phyloP scores from a whole-genome alignment of 1,140 invertebrate species.

The Eueides isabella region DNA sequence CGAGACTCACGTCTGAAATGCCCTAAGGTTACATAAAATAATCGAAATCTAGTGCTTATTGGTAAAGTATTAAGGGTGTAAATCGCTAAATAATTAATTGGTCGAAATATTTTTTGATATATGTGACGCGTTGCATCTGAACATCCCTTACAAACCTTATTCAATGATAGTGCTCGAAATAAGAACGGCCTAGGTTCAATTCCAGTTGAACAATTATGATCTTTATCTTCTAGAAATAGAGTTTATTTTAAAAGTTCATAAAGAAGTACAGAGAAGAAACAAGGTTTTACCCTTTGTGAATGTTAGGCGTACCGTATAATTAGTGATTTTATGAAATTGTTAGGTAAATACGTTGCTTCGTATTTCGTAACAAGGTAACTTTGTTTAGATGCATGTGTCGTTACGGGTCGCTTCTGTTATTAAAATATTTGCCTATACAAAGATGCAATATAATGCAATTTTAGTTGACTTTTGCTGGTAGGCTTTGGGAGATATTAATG shows the following conservation, averaged over 20 bases:
- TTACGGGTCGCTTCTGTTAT: conserved; percentile 33
- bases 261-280: conserved; percentile 43
- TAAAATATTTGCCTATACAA: conserved; percentile 36
- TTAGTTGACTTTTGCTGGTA: not conserved
- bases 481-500: not conserved
- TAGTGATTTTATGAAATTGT: conserved; percentile 78
- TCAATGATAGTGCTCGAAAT: conserved; percentile 52
- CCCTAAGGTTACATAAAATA: not conserved
- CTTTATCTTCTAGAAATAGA: not conserved
- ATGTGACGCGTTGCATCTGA: conserved; percentile 67
- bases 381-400: conserved; percentile 41
- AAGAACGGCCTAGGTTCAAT: conserved; percentile 43
- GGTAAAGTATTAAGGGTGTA: not conserved
- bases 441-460: conserved; percentile 34
- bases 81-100: not conserved
- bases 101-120: conserved; percentile 23
- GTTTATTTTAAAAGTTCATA: conserved; percentile 35
- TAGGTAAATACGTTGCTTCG: conserved; percentile 65
- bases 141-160: conserved; percentile 78
- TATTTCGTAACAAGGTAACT: conserved; percentile 51
- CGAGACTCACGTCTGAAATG: conserved; percentile 17
- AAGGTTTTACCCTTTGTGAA: conserved; percentile 68
- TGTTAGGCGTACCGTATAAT: conserved; percentile 75
- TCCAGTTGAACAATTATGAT: conserved; percentile 32
- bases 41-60: not conserved